phyloP scores from a whole-genome alignment of 2,888 invertebrate species.

The Xestia xanthographa region DNA sequence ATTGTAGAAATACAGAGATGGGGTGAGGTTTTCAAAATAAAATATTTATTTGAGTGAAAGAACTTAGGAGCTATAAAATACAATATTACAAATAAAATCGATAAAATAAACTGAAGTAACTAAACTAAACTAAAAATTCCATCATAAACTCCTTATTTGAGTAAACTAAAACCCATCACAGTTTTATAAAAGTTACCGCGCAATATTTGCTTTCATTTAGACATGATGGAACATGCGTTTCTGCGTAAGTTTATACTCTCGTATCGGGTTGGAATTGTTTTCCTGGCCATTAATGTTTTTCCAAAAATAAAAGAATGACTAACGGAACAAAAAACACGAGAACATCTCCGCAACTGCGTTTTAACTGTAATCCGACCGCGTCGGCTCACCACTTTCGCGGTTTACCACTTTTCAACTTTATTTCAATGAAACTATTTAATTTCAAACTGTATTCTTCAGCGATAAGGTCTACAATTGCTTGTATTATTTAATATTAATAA shows the following conservation, averaged over 20 bases:
- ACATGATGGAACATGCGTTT: background rate
- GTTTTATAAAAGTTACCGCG: background rate
- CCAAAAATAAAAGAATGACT: slow-evolving; percentile 34
- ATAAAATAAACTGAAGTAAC: background rate
- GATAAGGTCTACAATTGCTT: slow-evolving; percentile 45
- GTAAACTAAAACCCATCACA: background rate
- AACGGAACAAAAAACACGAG: slow-evolving; percentile 31
- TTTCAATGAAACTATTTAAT: slow-evolving; percentile 36
- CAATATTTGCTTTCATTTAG: background rate
- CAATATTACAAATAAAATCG: background rate
- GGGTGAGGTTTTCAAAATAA: background rate
- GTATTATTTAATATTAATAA: slow-evolving; percentile 48
- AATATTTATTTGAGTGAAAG: background rate
- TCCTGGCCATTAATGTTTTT: slow-evolving; percentile 19
- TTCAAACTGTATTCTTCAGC: slow-evolving; percentile 26
- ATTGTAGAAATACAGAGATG: background rate
- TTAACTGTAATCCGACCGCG: slow-evolving; percentile 61
- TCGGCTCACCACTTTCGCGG: slow-evolving; percentile 56
- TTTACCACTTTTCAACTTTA: slow-evolving; percentile 59
- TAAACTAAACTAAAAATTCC: background rate
- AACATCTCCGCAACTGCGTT: slow-evolving; percentile 54
- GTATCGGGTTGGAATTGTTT: background rate
- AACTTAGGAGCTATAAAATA: background rate
- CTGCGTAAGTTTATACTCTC: slow-evolving; percentile 16
- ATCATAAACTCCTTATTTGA: background rate